Percentiles rank a stretch among this genome's conserved stretches.
Conservation (phyloP, 2,797 vertebrate species). For the Coilia nasus region DNA sequence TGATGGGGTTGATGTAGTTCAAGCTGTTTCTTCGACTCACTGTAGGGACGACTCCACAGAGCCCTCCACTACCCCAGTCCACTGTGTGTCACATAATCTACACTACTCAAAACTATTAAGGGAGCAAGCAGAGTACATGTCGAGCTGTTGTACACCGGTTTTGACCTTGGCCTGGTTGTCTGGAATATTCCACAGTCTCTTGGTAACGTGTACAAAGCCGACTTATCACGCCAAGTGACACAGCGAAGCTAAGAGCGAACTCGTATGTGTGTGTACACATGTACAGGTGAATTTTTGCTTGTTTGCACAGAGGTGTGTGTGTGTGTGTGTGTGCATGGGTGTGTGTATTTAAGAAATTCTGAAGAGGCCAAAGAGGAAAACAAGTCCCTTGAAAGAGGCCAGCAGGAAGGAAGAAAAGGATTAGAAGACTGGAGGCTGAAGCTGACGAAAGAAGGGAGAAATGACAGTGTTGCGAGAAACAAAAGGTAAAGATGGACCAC, state of each 20-base stretch:
- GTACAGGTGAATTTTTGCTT: too few relatives aligned
- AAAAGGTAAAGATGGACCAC: too few relatives aligned
- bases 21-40: not conserved
- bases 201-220: too few relatives aligned
- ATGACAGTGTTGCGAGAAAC: too few relatives aligned
- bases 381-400: not conserved
- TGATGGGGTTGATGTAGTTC: not conserved
- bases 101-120: not conserved
- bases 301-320: not conserved
- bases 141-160: too few relatives aligned
- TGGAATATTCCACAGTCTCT: too few relatives aligned
- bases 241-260: not conserved
- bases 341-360: not conserved
- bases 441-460: too few relatives aligned
- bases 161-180: too few relatives aligned
- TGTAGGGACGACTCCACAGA: not conserved
- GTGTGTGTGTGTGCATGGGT: not conserved
- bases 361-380: not conserved
- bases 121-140: too few relatives aligned
- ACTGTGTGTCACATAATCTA: not conserved
- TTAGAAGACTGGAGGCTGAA: slow-evolving; percentile 53
- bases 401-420: not conserved
- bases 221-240: too few relatives aligned
- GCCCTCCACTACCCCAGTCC: not conserved
- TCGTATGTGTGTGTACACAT: not conserved